These are phyloP conservation scores for Morpho deidamia DNA, from an alignment of 2,888 invertebrate genomes.

Conservation along the genomic window DNA sequence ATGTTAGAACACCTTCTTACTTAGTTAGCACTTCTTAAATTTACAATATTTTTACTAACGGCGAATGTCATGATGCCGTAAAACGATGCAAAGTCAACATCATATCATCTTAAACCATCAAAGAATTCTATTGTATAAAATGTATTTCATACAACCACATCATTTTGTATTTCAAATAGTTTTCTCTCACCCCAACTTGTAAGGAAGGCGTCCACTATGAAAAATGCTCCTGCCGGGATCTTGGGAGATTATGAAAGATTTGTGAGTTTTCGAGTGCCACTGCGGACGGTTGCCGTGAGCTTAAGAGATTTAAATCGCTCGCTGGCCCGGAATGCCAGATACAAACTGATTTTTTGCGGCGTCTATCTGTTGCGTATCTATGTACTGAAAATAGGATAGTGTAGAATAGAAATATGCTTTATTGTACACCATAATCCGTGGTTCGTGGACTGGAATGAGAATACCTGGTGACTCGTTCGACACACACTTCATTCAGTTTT, in stretches of 20 bases:
- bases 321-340: conserved; percentile 73
- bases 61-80: too few relatives aligned
- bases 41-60: too few relatives aligned
- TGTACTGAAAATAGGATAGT: background rate
- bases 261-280: conserved; percentile 70
- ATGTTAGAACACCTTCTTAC: too few relatives aligned
- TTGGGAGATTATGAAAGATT: conserved; percentile 76
- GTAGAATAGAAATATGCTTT: too few relatives aligned
- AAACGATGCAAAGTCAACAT: too few relatives aligned
- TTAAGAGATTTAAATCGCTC: conserved; percentile 78
- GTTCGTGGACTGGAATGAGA: too few relatives aligned
- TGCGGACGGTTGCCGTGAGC: conserved; percentile 65
- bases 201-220: conserved; percentile 46
- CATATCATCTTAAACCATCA: too few relatives aligned
- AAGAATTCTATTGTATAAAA: background rate
- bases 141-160: background rate
- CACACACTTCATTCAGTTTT: too few relatives aligned
- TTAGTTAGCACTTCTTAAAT: too few relatives aligned
- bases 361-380: conserved; percentile 1
- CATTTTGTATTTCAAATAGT: conserved; percentile 13
- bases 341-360: conserved; percentile 61
- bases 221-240: conserved; percentile 68
- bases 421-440: too few relatives aligned
- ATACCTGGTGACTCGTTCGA: too few relatives aligned
- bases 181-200: conserved; percentile 17